These are phyloP conservation scores for Drosophila percnosoma DNA, from an alignment of 2,888 invertebrate genomes.

Conservation along the genomic window DNA sequence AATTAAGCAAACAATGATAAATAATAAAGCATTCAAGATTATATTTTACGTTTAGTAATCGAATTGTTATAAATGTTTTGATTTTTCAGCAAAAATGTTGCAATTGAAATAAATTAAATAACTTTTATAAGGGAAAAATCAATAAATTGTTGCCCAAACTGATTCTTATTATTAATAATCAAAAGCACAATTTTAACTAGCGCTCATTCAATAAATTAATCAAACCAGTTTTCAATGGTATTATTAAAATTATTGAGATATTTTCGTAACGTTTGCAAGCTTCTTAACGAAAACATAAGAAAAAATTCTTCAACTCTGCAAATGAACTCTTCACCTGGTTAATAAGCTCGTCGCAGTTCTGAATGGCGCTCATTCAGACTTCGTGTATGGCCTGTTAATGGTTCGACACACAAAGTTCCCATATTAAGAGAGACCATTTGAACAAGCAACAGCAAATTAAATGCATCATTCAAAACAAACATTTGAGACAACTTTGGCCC, in stretches of 20 bases:
- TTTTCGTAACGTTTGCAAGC: not conserved
- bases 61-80: not conserved
- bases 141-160: not conserved
- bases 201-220: not conserved
- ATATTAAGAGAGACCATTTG: slow-evolving; percentile 41
- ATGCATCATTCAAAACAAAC: slow-evolving; percentile 68
- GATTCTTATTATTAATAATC: slow-evolving; percentile 9
- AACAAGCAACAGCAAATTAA: slow-evolving; percentile 58
- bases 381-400: slow-evolving; percentile 53
- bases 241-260: not conserved
- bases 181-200: not conserved
- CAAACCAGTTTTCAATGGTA: too few species aligned
- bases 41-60: not conserved
- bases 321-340: not conserved
- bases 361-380: slow-evolving; percentile 32
- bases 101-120: not conserved
- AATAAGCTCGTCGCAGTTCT: slow-evolving; percentile 3
- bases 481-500: slow-evolving; percentile 64
- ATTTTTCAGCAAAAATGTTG: not conserved
- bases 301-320: not conserved
- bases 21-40: not conserved
- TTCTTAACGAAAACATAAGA: not conserved
- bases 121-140: not conserved
- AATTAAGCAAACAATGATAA: not conserved
- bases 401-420: slow-evolving; percentile 18